These are phyloP conservation scores for Danio kyathit DNA, from an alignment of 2,797 vertebrate species.

Conservation along the genomic window DNA sequence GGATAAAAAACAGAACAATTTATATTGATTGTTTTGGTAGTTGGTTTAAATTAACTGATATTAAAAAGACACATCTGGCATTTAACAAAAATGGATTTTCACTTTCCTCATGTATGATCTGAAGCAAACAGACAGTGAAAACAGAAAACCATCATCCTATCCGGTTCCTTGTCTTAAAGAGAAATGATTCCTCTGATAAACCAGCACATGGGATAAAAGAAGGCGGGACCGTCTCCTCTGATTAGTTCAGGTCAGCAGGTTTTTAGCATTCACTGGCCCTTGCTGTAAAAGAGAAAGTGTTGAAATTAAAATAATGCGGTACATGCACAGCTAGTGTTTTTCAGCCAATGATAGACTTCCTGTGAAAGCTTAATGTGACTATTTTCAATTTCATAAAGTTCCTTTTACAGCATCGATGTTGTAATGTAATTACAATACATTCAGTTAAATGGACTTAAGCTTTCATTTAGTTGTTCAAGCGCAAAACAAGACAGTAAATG, in stretches of 20 bases:
- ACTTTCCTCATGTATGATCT: constrained; percentile 14
- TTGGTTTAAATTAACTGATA: constrained; percentile 19
- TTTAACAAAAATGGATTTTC: constrained; percentile 8
- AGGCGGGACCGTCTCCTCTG: constrained; percentile 13
- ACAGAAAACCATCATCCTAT: constrained; percentile 13
- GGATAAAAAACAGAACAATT: constrained; percentile 2
- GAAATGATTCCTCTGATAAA: constrained; percentile 21
- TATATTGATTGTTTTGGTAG: constrained; percentile 14
- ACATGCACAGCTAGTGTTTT: too few relatives aligned
- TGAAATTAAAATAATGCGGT: too few relatives aligned
- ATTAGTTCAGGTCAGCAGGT: constrained; percentile 11
- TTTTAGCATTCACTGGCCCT: constrained; percentile 65
- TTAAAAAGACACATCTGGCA: constrained; percentile 34
- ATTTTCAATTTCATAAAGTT: too few relatives aligned
- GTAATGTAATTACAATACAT: too few relatives aligned
- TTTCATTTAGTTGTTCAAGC: too few relatives aligned
- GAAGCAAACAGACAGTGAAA: constrained; percentile 9
- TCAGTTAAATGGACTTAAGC: too few relatives aligned
- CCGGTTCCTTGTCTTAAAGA: constrained; percentile 24
- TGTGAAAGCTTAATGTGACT: too few relatives aligned
- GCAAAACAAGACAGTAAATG: too few relatives aligned
- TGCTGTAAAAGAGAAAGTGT: constrained; percentile 46
- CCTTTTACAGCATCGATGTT: too few relatives aligned
- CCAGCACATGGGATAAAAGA: constrained; percentile 2
- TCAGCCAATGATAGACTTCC: too few relatives aligned